These are phyloP conservation scores for Plestiodon gilberti DNA, from an alignment of 2,113 vertebrate genomes.

Conservation along the genomic window DNA sequence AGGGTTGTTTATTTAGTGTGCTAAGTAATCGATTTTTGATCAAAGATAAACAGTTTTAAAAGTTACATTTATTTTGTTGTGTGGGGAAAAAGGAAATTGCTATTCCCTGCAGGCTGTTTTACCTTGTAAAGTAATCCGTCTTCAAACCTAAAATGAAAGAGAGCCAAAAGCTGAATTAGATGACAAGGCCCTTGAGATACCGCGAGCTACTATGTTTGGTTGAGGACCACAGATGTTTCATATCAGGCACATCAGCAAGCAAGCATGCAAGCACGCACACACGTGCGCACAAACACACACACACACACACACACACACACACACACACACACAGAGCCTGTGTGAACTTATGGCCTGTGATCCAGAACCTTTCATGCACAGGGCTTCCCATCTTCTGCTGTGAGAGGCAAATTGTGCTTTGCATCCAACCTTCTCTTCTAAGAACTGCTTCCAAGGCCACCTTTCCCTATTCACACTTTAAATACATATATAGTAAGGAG, in stretches of 20 bases:
- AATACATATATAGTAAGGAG: neutral
- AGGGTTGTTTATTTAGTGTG: slow-evolving; percentile 80
- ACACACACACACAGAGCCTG: neutral
- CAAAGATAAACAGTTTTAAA: slow-evolving; percentile 86
- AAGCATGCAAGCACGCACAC: too few species aligned
- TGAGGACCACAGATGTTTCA: slow-evolving; percentile 73
- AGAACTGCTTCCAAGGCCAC: neutral
- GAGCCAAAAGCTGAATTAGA: slow-evolving; percentile 77
- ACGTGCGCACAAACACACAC: too few species aligned
- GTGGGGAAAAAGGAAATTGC: slow-evolving; percentile 83
- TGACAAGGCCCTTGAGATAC: slow-evolving; percentile 72
- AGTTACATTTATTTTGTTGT: slow-evolving; percentile 80
- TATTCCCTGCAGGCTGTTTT: slow-evolving; percentile 82
- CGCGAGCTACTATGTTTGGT: slow-evolving; percentile 67
- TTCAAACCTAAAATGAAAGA: slow-evolving; percentile 72
- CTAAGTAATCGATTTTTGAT: slow-evolving; percentile 86
- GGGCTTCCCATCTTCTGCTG: neutral
- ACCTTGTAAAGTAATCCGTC: slow-evolving; percentile 85
- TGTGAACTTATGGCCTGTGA: neutral
- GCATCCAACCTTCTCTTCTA: neutral
- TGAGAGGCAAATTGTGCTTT: slow-evolving; percentile 1
- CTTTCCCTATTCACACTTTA: neutral
- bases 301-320: too few species aligned
- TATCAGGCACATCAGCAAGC: slow-evolving; percentile 21
- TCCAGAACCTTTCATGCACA: slow-evolving; percentile 20